Percentiles rank a stretch among this genome's conserved stretches.
phyloP scores from a whole-genome alignment of 2,888 invertebrate species.

The Heliothis peltigera region DNA sequence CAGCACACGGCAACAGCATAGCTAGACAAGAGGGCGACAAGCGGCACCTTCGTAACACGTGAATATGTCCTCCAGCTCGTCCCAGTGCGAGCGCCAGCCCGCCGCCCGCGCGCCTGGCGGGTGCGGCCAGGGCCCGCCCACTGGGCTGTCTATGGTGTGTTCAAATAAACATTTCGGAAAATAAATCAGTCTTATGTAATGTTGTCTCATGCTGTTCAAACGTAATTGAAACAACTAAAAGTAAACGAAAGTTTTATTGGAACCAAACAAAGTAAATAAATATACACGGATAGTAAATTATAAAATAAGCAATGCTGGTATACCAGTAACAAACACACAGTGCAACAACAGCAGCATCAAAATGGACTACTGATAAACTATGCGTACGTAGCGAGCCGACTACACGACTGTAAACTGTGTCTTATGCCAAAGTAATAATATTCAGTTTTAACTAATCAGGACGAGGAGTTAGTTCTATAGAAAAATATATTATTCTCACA shows the following conservation, averaged over 20 bases:
- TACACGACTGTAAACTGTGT: constrained; percentile 3
- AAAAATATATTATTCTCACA: not conserved
- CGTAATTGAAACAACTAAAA: constrained; percentile 58
- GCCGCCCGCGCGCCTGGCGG: constrained; percentile 30
- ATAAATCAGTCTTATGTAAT: constrained; percentile 15
- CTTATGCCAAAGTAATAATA: not conserved
- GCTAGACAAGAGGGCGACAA: constrained; percentile 15
- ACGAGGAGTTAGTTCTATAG: too few species aligned
- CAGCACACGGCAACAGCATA: not conserved
- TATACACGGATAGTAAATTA: constrained; percentile 51
- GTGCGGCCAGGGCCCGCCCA: constrained; percentile 10
- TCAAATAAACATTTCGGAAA: not conserved
- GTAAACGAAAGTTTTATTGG: constrained; percentile 51
- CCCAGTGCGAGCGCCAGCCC: constrained; percentile 76
- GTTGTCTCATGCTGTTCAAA: constrained; percentile 50
- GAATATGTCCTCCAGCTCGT: constrained; percentile 80
- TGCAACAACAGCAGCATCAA: constrained; percentile 37
- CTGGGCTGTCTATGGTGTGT: constrained; percentile 13
- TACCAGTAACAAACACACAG: constrained; percentile 45
- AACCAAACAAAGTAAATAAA: constrained; percentile 39
- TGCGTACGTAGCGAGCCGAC: constrained; percentile 20
- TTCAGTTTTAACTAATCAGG: not conserved
- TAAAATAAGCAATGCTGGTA: constrained; percentile 46
- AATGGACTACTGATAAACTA: constrained; percentile 1
- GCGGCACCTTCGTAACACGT: constrained; percentile 66